Conservation (phyloP, 35 echinoderm and acorn worm genomes). For the Chiridota heheva region DNA sequence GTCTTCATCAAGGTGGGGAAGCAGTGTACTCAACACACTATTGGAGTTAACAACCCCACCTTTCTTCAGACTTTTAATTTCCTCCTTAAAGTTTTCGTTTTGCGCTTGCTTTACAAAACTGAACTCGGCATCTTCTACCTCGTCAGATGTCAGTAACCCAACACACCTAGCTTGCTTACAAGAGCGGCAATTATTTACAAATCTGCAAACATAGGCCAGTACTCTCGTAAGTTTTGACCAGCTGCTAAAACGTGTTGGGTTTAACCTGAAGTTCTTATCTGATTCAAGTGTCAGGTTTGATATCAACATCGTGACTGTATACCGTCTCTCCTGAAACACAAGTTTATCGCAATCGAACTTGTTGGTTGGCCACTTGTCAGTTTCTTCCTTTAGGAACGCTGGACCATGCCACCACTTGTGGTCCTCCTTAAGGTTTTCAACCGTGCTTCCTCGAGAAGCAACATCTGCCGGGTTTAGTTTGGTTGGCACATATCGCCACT, state of each 20-base stretch:
- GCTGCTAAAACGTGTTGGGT: not conserved
- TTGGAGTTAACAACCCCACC: not conserved
- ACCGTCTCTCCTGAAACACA: no score
- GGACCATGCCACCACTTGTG: not conserved
- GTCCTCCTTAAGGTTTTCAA: not conserved
- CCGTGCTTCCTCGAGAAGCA: not conserved
- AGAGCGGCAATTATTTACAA: not conserved
- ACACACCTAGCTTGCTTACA: not conserved
- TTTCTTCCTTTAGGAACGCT: not conserved
- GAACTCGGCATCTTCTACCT: conserved; percentile 4
- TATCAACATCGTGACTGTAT: no score
- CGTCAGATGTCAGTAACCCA: not conserved
- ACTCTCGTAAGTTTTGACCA: not conserved
- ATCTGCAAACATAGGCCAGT: not conserved
- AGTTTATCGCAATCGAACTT: no score
- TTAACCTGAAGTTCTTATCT: not conserved
- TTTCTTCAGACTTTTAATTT: not conserved
- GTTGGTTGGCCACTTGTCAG: not conserved
- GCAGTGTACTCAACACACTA: conserved; percentile 31
- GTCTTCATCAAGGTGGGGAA: conserved; percentile 26
- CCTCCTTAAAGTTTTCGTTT: not conserved
- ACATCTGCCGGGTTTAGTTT: conserved; percentile 27
- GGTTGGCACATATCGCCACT: conserved; percentile 16
- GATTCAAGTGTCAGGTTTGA: not conserved
- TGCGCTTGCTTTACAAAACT: not conserved